phyloP scores from a whole-genome alignment of 2,797 vertebrate genomes.

The Thalassophryne amazonica region DNA sequence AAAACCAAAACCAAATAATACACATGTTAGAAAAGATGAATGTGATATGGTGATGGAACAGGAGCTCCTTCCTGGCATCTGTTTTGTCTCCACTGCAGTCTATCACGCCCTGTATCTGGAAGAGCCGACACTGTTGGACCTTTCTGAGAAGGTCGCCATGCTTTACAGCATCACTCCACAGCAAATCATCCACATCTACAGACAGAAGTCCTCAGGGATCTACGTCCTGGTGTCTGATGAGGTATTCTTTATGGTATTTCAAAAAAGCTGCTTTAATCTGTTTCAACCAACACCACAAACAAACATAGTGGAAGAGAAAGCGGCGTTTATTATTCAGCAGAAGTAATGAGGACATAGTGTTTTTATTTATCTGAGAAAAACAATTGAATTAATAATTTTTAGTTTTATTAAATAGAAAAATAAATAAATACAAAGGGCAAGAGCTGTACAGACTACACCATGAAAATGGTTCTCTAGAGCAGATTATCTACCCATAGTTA shows the following conservation, averaged over 20 bases:
- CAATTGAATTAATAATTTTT: too few species aligned
- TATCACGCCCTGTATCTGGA: constrained; percentile 80
- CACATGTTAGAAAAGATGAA: neutral
- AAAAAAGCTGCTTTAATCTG: too few species aligned
- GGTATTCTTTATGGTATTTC: too few species aligned
- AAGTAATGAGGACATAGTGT: too few species aligned
- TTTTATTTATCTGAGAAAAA: too few species aligned
- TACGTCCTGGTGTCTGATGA: constrained; percentile 74
- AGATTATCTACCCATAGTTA: neutral
- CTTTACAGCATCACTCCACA: constrained; percentile 67
- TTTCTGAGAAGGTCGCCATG: constrained; percentile 75
- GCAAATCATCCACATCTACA: constrained; percentile 75
- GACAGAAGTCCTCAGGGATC: constrained; percentile 70
- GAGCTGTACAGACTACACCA: too few species aligned
- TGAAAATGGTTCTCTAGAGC: neutral
- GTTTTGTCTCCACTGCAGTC: constrained; percentile 45
- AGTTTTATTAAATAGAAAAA: too few species aligned
- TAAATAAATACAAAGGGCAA: too few species aligned
- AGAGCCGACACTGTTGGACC: constrained; percentile 70
- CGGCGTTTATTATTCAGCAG: too few species aligned
- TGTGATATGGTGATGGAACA: neutral
- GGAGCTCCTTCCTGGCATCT: neutral
- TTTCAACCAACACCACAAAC: too few species aligned
- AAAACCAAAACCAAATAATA: too few species aligned
- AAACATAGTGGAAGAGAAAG: too few species aligned